phyloP scores from a whole-genome alignment of 2,797 vertebrate genomes.

The Eurystomus glaucurus region DNA sequence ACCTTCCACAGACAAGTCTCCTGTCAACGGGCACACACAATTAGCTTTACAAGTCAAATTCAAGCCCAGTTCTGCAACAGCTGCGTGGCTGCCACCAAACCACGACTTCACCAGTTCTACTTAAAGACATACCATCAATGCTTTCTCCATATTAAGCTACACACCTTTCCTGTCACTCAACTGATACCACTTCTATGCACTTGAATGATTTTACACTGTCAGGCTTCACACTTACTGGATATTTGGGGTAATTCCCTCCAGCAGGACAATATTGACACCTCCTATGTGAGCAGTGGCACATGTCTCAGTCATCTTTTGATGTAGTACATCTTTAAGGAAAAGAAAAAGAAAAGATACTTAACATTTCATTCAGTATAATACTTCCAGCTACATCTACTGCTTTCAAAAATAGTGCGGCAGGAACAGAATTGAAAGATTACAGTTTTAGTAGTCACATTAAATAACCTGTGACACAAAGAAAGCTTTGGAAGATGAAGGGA shows the following conservation, averaged over 20 bases:
- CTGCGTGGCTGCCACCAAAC: not conserved
- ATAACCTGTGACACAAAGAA: not conserved
- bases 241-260: constrained; percentile 97
- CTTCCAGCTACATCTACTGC: not conserved
- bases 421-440: not conserved
- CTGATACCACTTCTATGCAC: not conserved
- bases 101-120: accelerated
- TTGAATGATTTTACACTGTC: not conserved
- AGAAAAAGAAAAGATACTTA: not conserved
- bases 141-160: not conserved
- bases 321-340: constrained; percentile 91
- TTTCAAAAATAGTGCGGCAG: not conserved
- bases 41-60: not conserved
- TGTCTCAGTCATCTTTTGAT: constrained; percentile 99
- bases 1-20: not conserved
- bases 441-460: not conserved
- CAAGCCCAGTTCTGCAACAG: not conserved
- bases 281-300: constrained; percentile 98
- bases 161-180: not conserved
- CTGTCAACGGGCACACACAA: accelerated
- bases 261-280: constrained; percentile 96
- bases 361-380: not conserved
- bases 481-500: not conserved
- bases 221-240: constrained; percentile 92
- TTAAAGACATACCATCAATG: not conserved